Evolutionary conservation across 2,113 vertebrate species (phyloP).

Genomic region (Limnothrissa miodon): DNA sequence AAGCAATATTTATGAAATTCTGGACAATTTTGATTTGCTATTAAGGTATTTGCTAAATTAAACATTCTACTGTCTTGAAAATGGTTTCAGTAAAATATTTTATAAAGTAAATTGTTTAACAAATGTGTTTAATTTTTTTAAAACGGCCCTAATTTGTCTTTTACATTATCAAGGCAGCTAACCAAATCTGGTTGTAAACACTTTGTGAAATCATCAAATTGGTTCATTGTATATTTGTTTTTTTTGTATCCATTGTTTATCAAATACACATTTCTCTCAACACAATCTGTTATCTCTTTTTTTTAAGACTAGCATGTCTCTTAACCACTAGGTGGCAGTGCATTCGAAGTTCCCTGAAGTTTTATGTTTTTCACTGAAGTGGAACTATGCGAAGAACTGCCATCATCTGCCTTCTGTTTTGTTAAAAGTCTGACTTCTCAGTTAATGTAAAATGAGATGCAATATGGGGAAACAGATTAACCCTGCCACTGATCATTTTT

Average conservation of each 20-base stretch:
- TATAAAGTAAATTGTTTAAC: not conserved
- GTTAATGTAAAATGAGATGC: not conserved
- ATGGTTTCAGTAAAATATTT: not conserved
- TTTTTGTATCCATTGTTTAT: not conserved
- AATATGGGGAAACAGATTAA: not conserved
- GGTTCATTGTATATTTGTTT: not conserved
- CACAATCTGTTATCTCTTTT: not conserved
- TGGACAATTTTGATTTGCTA: not conserved
- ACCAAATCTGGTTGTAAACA: slow-evolving; percentile 2
- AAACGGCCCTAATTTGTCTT: slow-evolving; percentile 9
- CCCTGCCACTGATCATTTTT: not conserved
- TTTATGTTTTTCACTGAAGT: not conserved
- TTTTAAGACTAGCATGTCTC: not conserved
- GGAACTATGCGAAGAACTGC: not conserved
- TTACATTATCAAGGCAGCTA: slow-evolving; percentile 1
- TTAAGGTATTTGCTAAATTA: not conserved
- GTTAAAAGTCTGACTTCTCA: not conserved
- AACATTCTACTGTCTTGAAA: not conserved
- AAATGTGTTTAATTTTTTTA: not conserved
- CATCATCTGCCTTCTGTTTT: not conserved
- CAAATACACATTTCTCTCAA: not conserved
- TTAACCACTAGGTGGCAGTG: not conserved
- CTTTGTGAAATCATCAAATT: not conserved
- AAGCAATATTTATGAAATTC: not conserved
- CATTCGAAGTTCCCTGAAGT: not conserved